Base-by-base conservation (phyloP, 1,140 invertebrate genomes). In the Saccostrea echinata region DNA sequence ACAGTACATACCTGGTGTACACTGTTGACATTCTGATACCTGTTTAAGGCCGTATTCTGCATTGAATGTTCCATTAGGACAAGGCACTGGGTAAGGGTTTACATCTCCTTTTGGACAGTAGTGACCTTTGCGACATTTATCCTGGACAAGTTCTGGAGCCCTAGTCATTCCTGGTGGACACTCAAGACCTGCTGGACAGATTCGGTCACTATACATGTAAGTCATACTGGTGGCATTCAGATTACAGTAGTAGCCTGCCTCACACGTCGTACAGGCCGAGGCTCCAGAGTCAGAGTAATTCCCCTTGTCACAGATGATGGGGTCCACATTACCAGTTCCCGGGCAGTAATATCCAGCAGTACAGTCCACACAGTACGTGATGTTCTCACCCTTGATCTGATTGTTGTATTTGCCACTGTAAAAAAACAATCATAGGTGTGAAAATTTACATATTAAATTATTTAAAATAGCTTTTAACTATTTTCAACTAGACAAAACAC, bases 61-160 rank as follows among this genome's bases (percentile, higher is more conserved):
- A 90, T 93, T 94, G 88, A 92, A 94, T 33, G 94, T 94, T 68
- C 94, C 93, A 84, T 91, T 91, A 1, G 93, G 93, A 89, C 94
- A 94, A 0, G 93, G 91, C 11, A 94, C 91, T 0, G 94, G 94
- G 16, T 89, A 93, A 0, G 93, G 91, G 53, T 92, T 92, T 8
- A 94, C 92, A 88, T 94, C 91, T 30, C 94, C 94, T 35, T 87
- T 84, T 30, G 92, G 93, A 88, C 94, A 94, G 87, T 94, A 94
- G 85, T 94, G 85, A 76, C 94, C 94, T 33, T 84, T 86, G 12
- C 93, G 91, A 88, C 93, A 94, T 43, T 91, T 85, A 76, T 94
- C 91, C 11, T 18, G 27, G 55, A 91, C 88, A n/a, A 94, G 88
- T 84, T 94, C 92, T 13, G 94, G 94, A 80, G 90, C 88, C 43